Base-by-base conservation (phyloP, 1,140 invertebrate genomes). In the Neuroterus valhalla region DNA sequence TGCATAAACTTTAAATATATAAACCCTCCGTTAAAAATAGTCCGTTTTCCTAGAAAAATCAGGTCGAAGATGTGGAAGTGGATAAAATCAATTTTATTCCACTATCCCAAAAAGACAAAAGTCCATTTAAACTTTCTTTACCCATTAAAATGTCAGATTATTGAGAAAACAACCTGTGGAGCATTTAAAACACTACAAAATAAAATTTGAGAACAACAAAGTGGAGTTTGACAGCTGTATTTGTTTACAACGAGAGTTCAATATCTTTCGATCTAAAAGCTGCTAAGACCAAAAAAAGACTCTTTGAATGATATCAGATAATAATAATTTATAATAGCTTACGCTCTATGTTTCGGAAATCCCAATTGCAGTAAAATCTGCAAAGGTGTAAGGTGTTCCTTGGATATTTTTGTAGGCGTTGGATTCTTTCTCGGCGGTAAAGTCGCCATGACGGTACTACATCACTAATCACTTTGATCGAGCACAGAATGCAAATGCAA, bases 351-450 rank as follows among this genome's bases (percentile, higher is more conserved):
- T 89, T 94, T 95, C 2, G 95, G 93, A 90, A 97, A 96, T 44
- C 96, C 96, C 93, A 97, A 95, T 90, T 96, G 95, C 68, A 96
- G 88, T 26, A 97, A 90, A 23, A 94, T 95, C 89, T 97, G 94
- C 75, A 96, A 89, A 23, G 95, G 94, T 67, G 94, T 94, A 76
- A 94, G 86, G 86, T 94, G 92, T 86, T 94, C 93, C 89, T 95
- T 94, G 15, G 92, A 93, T 79, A 92, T 92, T 91, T 93, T 92
- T 55, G 92, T 94, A 14, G 92, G 92, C 73, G 92, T 93, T 46
- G 92, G 91, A 89, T 93, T 94, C 88, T 93, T 93, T 68, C 93
- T 89, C 46, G 93, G 93, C 77, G 94, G 93, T 85, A 94, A 87
- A 70, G 92, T 92, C 82, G 94, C 93, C 93, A 94, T 94, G 73